Conservation (phyloP, 2,888 invertebrate genomes). For the Melieria picta region DNA sequence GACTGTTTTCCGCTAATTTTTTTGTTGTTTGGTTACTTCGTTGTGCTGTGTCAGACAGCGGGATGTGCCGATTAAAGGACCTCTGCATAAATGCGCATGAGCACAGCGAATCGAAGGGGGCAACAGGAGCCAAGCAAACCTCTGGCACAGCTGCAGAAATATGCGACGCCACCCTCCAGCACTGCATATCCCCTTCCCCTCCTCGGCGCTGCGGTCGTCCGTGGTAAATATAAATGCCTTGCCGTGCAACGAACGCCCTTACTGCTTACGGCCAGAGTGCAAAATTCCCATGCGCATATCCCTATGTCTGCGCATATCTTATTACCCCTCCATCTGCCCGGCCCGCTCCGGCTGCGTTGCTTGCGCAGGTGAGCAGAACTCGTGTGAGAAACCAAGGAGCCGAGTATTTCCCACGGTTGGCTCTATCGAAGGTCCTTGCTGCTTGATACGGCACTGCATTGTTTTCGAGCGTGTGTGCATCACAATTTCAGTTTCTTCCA, state of each 20-base stretch:
- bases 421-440: slow-evolving; percentile 47
- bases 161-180: slow-evolving; percentile 7
- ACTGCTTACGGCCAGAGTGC: slow-evolving; percentile 43
- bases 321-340: slow-evolving; percentile 35
- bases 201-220: background rate
- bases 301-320: slow-evolving; percentile 32
- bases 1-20: slow-evolving; percentile 16
- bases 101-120: slow-evolving; percentile 23
- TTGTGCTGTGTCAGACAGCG: slow-evolving; percentile 16
- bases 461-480: slow-evolving; percentile 31
- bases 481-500: background rate
- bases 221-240: too few species aligned
- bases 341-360: slow-evolving; percentile 22
- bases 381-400: slow-evolving; percentile 65
- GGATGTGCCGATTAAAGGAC: slow-evolving; percentile 37
- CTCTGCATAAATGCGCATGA: slow-evolving; percentile 30
- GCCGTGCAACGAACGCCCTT: background rate
- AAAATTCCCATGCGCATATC: slow-evolving; percentile 53
- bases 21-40: background rate
- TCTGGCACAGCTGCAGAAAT: slow-evolving; percentile 44
- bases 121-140: slow-evolving; percentile 32
- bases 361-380: slow-evolving; percentile 63
- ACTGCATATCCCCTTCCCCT: slow-evolving; percentile 19
- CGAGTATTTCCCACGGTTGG: slow-evolving; percentile 65
- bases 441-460: slow-evolving; percentile 5